A percentile compares a stretch with the other conserved stretches of the same genome.
These are phyloP conservation scores for Scaptomyza montana DNA, from an alignment of 1,140 invertebrate genomes.

Conservation along the genomic window DNA sequence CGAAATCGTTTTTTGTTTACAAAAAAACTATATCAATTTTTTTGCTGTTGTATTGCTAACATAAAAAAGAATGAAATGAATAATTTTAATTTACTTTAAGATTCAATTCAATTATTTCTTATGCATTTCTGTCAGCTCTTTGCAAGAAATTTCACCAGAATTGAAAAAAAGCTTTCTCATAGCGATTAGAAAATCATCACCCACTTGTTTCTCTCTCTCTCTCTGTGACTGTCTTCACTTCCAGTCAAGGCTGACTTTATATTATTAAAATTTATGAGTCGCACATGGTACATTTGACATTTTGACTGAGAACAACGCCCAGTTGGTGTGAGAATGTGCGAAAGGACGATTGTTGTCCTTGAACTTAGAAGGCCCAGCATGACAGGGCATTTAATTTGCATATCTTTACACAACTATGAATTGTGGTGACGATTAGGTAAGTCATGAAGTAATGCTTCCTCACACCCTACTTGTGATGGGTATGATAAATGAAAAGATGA, in stretches of 20 bases:
- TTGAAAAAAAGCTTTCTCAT: background rate
- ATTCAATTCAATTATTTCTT: too few relatives aligned
- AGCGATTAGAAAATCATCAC: too few relatives aligned
- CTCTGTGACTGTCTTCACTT: too few relatives aligned
- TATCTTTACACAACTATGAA: background rate
- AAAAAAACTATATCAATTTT: too few relatives aligned
- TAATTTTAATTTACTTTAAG: too few relatives aligned
- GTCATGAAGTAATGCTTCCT: constrained; percentile 1
- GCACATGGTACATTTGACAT: constrained; percentile 33
- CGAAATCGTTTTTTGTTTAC: background rate
- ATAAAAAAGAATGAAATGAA: too few relatives aligned
- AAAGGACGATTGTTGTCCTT: constrained; percentile 31
- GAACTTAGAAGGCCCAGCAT: constrained; percentile 60
- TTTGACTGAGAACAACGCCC: constrained; percentile 53
- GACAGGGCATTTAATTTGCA: constrained; percentile 35
- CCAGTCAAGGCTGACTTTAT: constrained; percentile 32
- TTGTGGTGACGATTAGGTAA: background rate
- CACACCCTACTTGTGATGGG: background rate
- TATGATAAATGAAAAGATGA: constrained; percentile 34
- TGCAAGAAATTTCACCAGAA: too few relatives aligned
- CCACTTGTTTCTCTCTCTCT: too few relatives aligned
- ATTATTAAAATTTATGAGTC: constrained; percentile 47
- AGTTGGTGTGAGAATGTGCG: constrained; percentile 17
- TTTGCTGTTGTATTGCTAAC: too few relatives aligned
- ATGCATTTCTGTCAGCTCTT: too few relatives aligned